A percentile compares a stretch with the other conserved stretches of the same genome.
Conservation (phyloP, 2,113 vertebrate species). For the Scytalopus superciliaris region DNA sequence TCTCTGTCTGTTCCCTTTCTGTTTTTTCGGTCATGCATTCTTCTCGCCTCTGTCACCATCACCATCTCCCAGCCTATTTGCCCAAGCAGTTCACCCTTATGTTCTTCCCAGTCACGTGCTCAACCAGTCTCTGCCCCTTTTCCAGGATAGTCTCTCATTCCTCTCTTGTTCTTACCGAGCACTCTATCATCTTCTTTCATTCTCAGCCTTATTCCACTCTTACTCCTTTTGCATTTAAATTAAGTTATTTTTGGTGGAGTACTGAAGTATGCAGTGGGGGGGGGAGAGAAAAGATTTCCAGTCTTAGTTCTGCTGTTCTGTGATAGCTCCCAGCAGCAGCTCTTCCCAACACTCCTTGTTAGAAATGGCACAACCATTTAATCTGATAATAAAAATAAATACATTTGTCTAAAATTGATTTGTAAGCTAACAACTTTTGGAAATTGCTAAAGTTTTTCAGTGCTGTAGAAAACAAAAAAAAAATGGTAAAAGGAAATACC, state of each 20-base stretch:
- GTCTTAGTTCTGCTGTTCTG: neutral
- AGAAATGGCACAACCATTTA: neutral
- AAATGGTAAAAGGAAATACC: neutral
- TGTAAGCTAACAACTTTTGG: neutral
- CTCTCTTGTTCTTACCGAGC: neutral
- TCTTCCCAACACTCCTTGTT: neutral
- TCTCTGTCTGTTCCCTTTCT: neutral
- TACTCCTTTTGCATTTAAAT: neutral
- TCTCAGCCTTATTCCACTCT: neutral
- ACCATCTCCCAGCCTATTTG: neutral
- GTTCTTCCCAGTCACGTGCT: neutral
- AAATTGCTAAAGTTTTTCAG: neutral
- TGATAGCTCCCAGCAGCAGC: neutral
- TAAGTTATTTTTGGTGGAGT: neutral
- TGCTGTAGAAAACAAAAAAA: neutral
- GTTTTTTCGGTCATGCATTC: neutral
- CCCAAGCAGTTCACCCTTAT: neutral
- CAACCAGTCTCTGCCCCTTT: neutral
- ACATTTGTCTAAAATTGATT: neutral
- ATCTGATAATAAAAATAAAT: neutral
- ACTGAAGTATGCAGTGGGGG: neutral
- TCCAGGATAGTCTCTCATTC: neutral
- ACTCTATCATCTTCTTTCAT: neutral
- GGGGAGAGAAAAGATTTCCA: neutral
- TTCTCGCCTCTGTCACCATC: neutral